Evolutionary conservation across 2,797 vertebrate genomes (phyloP), one percentile per base, ranked within the genome.

Genomic region (Danio tinwini): DNA sequence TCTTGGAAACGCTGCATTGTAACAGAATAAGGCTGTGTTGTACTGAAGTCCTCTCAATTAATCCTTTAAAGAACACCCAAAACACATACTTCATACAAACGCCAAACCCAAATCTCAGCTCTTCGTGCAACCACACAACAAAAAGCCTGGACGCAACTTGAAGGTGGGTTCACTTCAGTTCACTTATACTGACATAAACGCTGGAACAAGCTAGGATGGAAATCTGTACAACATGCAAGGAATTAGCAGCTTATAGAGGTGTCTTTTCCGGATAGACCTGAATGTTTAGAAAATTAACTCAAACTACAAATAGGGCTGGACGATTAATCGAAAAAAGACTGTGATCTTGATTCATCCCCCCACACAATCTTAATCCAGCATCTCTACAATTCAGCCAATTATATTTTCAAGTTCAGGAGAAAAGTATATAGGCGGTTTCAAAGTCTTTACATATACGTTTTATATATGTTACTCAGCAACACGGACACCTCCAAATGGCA

Each of bases 1-100:
- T 84, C 58, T 80, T 80, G 69, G 78, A 80, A 80, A 55, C 69
- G 39, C 12, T 45, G 39, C 59, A 47, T 63, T 72, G 56, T 56
- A 72, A 80, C 12, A 47, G 50, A 79, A 72, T 42, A 72, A 64
- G 16, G 19, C 61, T 16, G 17, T 53, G 21, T 52, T 56, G 40
- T 80, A 14, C 50, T 47, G 11, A 69, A 56, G 59, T 64, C 62
- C n/a, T 29, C 19, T 80, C 59, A 73, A 64, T 64, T 63, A 72
- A 80, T 64, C 40, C 50, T 55, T 17, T 47, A 40, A 17, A 73
- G 42, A 80, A 80, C 59, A 80, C 59, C 67, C 67, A 44, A 45
- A 69, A 39, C 39, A 56, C 53, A 58, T 40, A 63, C 17, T 72
- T 79, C 17, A 62, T 42, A 19, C 65, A 47, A 71, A 56, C 7